phyloP scores from a whole-genome alignment of 53 echinoderm and acorn worm genomes.

The Patiria pectinifera region DNA sequence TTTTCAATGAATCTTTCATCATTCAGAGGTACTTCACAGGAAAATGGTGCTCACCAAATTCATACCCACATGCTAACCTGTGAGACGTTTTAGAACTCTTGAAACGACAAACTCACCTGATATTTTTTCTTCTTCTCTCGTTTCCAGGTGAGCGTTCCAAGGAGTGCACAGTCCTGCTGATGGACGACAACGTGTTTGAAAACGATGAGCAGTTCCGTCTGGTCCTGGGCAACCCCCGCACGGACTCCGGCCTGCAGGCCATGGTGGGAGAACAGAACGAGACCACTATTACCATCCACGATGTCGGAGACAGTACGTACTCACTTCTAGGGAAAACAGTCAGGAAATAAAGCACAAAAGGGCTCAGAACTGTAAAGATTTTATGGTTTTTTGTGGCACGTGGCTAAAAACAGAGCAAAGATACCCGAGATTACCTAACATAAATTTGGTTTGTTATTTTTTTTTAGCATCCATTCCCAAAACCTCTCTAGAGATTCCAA shows the following conservation, averaged over 20 bases:
- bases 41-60: too few species aligned
- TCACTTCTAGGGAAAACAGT: slow-evolving; percentile 51
- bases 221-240: slow-evolving; percentile 87
- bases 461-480: too few species aligned
- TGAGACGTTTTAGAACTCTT: neutral
- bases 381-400: too few species aligned
- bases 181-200: slow-evolving; percentile 91
- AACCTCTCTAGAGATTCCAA: too few species aligned
- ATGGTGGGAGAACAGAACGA: slow-evolving; percentile 92
- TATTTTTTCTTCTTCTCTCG: neutral
- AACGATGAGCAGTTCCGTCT: slow-evolving; percentile 91
- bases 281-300: slow-evolving; percentile 83
- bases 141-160: slow-evolving; percentile 86
- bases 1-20: too few species aligned
- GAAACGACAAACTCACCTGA: neutral
- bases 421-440: too few species aligned
- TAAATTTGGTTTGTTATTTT: too few species aligned
- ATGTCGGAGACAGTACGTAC: slow-evolving; percentile 96
- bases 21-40: too few species aligned
- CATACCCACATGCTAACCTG: too few species aligned
- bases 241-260: slow-evolving; percentile 78
- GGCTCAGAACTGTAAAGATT: too few species aligned
- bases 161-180: slow-evolving; percentile 86
- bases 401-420: too few species aligned
- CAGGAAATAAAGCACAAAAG: too few species aligned